Evolutionary conservation across 2,797 vertebrate genomes (phyloP).

Genomic region (Cottoperca gobio): DNA sequence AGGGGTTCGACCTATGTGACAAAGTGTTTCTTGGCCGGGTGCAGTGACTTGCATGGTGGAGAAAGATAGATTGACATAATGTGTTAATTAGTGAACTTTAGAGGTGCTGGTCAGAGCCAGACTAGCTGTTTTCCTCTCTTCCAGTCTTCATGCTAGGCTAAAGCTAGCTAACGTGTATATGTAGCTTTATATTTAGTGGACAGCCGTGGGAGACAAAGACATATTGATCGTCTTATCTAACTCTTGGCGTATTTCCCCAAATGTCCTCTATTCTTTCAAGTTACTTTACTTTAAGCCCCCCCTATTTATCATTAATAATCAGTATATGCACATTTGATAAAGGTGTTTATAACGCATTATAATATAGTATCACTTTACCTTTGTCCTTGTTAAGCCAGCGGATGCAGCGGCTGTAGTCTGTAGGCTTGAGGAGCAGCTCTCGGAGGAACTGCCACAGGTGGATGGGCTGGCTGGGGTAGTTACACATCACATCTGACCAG

Average conservation of each 20-base stretch:
- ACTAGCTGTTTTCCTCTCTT: neutral
- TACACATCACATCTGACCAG: slow-evolving; percentile 90
- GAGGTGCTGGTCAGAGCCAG: neutral
- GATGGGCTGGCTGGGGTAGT: slow-evolving; percentile 91
- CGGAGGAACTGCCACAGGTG: slow-evolving; percentile 97
- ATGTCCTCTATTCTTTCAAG: neutral
- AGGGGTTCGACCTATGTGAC: neutral
- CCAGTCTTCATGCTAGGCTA: neutral
- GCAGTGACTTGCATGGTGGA: neutral
- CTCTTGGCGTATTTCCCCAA: neutral
- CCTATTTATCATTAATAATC: neutral
- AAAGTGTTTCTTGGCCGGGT: neutral
- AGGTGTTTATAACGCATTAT: neutral
- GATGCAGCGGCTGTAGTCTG: slow-evolving; percentile 94
- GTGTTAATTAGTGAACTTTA: no score
- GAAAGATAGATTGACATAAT: neutral
- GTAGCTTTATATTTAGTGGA: neutral
- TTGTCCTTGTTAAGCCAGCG: slow-evolving; percentile 98
- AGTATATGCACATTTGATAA: neutral
- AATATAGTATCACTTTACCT: slow-evolving; percentile 77
- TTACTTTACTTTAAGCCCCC: neutral
- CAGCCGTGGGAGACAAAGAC: neutral
- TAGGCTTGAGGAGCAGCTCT: slow-evolving; percentile 93
- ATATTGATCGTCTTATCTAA: neutral
- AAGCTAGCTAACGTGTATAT: neutral